Percentiles rank a stretch among this genome's conserved stretches.
These are phyloP conservation scores for Colletes gigas DNA, from an alignment of 1,140 invertebrate genomes.

Conservation along the genomic window DNA sequence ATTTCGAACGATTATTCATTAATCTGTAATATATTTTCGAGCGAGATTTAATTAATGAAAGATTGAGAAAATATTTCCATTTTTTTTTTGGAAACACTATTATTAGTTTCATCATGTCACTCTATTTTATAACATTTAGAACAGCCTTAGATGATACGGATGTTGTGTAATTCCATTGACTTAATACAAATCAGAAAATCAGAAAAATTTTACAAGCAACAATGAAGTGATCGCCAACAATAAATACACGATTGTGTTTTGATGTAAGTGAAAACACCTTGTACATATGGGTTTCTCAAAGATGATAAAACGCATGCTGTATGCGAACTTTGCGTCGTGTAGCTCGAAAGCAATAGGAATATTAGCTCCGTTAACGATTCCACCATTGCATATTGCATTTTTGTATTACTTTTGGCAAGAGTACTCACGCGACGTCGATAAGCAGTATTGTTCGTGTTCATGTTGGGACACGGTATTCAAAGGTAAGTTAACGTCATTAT, in stretches of 20 bases:
- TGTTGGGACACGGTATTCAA: conserved; percentile 93
- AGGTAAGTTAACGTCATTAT: conserved; percentile 79
- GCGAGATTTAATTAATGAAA: background rate
- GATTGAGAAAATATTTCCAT: background rate
- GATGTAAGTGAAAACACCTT: conserved; percentile 7
- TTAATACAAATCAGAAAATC: background rate
- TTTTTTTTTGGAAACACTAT: background rate
- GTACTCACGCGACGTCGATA: conserved; percentile 86
- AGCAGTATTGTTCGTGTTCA: conserved; percentile 86
- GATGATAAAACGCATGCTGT: conserved; percentile 71
- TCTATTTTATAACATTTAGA: conserved; percentile 10
- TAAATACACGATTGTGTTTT: background rate
- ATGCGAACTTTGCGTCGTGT: conserved; percentile 70
- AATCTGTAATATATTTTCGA: background rate
- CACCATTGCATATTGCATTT: conserved; percentile 85
- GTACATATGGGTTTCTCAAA: conserved; percentile 54
- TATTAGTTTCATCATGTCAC: background rate
- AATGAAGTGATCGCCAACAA: background rate
- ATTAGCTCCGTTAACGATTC: conserved; percentile 80
- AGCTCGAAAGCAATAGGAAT: conserved; percentile 76
- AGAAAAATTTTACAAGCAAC: background rate
- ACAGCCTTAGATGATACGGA: background rate
- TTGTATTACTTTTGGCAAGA: conserved; percentile 88
- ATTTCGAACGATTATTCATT: background rate
- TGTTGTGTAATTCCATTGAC: conserved; percentile 16